phyloP scores from a whole-genome alignment of 2,113 vertebrate genomes.

The Dromaius novaehollandiae region DNA sequence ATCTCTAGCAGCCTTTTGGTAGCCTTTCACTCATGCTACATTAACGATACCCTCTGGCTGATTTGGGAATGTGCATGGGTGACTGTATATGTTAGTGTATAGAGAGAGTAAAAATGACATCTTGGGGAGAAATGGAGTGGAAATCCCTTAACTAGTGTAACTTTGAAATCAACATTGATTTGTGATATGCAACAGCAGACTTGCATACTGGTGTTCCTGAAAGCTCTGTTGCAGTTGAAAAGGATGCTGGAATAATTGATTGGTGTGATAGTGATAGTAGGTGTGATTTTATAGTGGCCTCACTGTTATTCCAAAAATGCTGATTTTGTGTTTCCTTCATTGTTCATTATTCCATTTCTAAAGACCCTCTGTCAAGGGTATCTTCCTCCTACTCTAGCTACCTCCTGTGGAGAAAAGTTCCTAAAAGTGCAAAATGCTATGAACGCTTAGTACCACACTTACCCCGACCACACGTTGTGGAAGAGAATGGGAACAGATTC shows the following conservation, averaged over 20 bases:
- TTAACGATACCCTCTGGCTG: not conserved
- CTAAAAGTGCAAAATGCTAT: not conserved
- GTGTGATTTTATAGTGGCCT: rapidly evolving
- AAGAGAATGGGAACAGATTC: not conserved
- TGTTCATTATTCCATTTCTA: not conserved
- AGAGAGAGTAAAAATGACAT: not conserved
- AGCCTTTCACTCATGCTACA: not conserved
- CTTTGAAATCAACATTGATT: not conserved
- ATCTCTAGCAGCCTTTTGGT: not conserved
- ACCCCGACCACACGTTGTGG: not conserved
- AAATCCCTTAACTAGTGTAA: not conserved
- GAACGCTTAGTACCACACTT: rapidly evolving
- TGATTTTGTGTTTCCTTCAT: not conserved
- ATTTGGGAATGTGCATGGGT: not conserved
- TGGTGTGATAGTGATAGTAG: not conserved
- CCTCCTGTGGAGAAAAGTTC: not conserved
- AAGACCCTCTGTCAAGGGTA: not conserved
- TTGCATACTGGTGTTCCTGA: not conserved
- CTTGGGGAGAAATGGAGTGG: rapidly evolving
- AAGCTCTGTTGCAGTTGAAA: not conserved
- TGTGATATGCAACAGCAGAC: not conserved
- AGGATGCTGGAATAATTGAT: rapidly evolving
- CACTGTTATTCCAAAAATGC: not conserved
- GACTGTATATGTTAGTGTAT: not conserved
- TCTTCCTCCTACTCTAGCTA: not conserved